These are phyloP conservation scores for Arrhopalites spinosus DNA, from an alignment of 2,888 invertebrate genomes.

Conservation along the genomic window DNA sequence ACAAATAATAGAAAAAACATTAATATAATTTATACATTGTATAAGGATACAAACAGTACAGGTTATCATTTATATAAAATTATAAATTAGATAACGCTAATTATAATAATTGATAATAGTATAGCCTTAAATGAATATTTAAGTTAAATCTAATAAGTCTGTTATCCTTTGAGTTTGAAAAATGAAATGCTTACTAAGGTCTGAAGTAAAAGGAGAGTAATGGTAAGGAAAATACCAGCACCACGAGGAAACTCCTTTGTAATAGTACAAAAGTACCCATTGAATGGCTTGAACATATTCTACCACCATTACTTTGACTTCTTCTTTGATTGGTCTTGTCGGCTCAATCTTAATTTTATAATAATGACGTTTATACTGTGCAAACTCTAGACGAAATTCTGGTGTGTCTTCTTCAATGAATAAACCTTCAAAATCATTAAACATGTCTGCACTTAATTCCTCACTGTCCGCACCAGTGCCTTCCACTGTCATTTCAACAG, in stretches of 20 bases:
- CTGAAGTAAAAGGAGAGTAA: constrained; percentile 95
- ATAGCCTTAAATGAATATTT: too few species aligned
- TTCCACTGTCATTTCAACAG: constrained; percentile 59
- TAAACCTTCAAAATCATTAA: constrained; percentile 63
- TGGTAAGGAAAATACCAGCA: constrained; percentile 98
- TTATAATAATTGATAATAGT: too few species aligned
- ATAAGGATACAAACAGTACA: too few species aligned
- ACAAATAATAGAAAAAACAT: too few species aligned
- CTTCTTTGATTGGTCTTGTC: constrained; percentile 77
- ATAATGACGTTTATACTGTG: constrained; percentile 84
- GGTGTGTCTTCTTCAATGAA: constrained; percentile 65
- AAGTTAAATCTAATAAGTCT: too few species aligned
- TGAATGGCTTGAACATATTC: constrained; percentile 92
- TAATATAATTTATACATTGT: too few species aligned
- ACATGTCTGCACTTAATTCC: constrained; percentile 59
- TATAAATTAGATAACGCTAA: too few species aligned
- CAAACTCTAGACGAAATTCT: constrained; percentile 70
- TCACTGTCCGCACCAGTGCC: constrained; percentile 39
- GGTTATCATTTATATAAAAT: too few species aligned
- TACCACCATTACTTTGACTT: constrained; percentile 78
- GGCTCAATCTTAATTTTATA: constrained; percentile 88
- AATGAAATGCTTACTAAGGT: constrained; percentile 66
- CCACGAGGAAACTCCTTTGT: constrained; percentile 96
- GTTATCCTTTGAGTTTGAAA: too few species aligned
- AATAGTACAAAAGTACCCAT: constrained; percentile 96